Base-by-base conservation (phyloP, 1,140 invertebrate genomes). In the Zophobas atratus region DNA sequence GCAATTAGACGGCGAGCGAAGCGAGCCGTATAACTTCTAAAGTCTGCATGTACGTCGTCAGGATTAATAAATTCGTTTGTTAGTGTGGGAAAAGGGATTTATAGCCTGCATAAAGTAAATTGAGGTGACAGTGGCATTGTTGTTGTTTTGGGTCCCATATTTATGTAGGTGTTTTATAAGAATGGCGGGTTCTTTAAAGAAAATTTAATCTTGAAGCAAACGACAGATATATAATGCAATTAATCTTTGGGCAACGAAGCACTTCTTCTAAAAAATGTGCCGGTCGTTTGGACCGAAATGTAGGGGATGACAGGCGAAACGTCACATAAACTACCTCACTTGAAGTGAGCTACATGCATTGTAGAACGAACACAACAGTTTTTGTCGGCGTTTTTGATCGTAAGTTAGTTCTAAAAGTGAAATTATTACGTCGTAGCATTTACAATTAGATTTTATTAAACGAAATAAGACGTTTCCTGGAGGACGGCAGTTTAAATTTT, bases 141-240 rank as follows among this genome's bases (percentile, higher is more conserved):
- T 73, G 39, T 55, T 33, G 39, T 53, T 73, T 55, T 43, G 49
- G 49, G 49, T n/a, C 39, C 20, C 39, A 38, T 73, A 73, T 73
- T 73, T 73, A 73, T 73, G 71, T 73, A 73, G 71, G 71, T 73
- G 71, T 73, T 73, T 73, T 56, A 73, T 51, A 55, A 73, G 71
- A 56, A 73, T 56, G 33, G 71, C 55, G 55, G 71, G 71, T 73
- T 56, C 71, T 73, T 73, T 73, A 73, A 75, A 75, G 53, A 75
- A 73, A 75, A 75, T 75, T 75, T 75, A 75, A 75, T 75, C 72
- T 75, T 75, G 49, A 20, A 75, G 35, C 39, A 75, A 75, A 75
- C 60, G 72, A 75, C 72, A 75, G 72, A 75, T 75, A 75, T 75
- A 75, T 75, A 75, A 75, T 75, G 51, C 72, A 75, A 75, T 75